Conservation (phyloP, 1,140 invertebrate species). For the Leptopilina boulardi region DNA sequence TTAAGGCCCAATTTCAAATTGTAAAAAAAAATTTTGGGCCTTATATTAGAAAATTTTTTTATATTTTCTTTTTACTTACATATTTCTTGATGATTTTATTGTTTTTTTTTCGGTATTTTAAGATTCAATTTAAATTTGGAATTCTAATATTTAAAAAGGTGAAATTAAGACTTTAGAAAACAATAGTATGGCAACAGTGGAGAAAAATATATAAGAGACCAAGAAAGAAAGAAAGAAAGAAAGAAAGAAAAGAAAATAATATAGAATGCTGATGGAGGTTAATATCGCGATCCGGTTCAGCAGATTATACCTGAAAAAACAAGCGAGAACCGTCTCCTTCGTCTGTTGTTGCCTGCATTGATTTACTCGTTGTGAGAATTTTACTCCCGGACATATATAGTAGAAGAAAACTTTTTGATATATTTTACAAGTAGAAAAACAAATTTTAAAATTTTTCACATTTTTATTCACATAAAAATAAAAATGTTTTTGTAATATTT, state of each 20-base stretch:
- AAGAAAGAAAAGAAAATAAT: slow-evolving; percentile 53
- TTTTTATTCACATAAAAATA: too few relatives aligned
- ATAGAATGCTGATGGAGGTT: slow-evolving; percentile 62
- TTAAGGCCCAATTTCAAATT: too few relatives aligned
- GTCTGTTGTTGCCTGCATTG: slow-evolving; percentile 22
- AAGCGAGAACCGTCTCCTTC: slow-evolving; percentile 49
- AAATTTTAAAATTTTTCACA: too few relatives aligned
- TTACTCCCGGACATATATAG: not conserved
- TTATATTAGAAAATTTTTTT: too few relatives aligned
- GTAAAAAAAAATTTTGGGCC: too few relatives aligned
- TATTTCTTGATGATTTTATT: too few relatives aligned
- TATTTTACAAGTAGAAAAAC: too few relatives aligned
- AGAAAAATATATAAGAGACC: slow-evolving; percentile 29
- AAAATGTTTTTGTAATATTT: too few relatives aligned
- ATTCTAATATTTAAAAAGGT: not conserved
- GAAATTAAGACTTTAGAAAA: slow-evolving; percentile 38
- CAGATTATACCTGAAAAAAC: slow-evolving; percentile 61
- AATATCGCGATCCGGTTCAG: slow-evolving; percentile 71
- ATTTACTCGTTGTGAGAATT: slow-evolving; percentile 9
- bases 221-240: slow-evolving; percentile 33
- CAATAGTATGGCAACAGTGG: not conserved
- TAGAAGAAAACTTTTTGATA: too few relatives aligned
- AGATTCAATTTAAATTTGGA: not conserved
- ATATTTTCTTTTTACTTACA: too few relatives aligned
- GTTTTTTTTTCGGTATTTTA: not conserved